phyloP scores from a whole-genome alignment of 2,797 vertebrate species.

The Peromyscus eremicus region DNA sequence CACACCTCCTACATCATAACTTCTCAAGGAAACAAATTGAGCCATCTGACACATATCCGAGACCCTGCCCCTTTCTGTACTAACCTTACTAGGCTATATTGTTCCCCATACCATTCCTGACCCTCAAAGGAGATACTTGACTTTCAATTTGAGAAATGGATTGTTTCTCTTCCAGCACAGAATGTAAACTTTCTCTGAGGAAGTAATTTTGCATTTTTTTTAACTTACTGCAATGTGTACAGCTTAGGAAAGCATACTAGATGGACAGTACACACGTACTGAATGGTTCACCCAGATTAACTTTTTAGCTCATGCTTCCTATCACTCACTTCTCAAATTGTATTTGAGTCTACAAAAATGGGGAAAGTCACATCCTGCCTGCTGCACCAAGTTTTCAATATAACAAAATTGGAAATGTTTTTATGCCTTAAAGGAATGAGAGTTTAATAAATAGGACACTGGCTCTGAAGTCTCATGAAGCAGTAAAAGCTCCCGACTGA shows the following conservation, averaged over 20 bases:
- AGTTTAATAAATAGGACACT: conserved; percentile 29
- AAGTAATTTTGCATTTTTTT: not conserved
- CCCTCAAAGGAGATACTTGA: not conserved
- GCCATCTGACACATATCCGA: not conserved
- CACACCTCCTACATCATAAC: not conserved
- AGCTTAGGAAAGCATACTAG: conserved; percentile 1
- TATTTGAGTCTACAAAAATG: conserved; percentile 8
- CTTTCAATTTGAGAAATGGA: not conserved
- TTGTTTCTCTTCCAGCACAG: not conserved
- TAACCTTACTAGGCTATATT: not conserved
- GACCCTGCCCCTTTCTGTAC: too few species aligned
- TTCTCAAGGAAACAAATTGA: not conserved
- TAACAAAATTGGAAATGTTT: not conserved
- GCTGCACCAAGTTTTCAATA: not conserved
- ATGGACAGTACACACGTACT: not conserved
- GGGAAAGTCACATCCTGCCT: not conserved
- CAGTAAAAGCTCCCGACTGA: conserved; percentile 3
- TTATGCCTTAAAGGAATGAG: conserved; percentile 31
- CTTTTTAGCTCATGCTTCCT: conserved; percentile 2
- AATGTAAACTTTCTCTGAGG: not conserved
- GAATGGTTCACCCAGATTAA: not conserved
- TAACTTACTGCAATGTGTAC: not conserved
- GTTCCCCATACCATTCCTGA: not conserved
- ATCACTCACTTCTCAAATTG: not conserved
- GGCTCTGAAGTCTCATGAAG: not conserved